phyloP scores from a whole-genome alignment of 1,140 invertebrate species.

The Arctopsyche grandis region DNA sequence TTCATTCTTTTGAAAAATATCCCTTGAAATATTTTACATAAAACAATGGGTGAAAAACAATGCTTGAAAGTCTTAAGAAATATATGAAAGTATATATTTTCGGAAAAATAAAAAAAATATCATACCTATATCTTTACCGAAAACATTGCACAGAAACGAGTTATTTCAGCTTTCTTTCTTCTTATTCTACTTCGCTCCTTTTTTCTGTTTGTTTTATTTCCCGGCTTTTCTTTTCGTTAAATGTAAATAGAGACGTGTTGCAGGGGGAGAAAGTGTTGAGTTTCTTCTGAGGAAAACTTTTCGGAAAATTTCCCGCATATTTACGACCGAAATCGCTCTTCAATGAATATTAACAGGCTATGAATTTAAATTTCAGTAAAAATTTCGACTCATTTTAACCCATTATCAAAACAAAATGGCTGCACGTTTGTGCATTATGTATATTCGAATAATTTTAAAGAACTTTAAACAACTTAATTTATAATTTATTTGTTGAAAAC shows the following conservation, averaged over 20 bases:
- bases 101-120: neutral
- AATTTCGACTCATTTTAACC: too few species aligned
- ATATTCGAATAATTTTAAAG: too few species aligned
- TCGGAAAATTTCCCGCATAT: neutral
- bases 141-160: conserved; percentile 15
- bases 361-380: too few species aligned
- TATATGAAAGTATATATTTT: too few species aligned
- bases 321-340: neutral
- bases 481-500: too few species aligned
- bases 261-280: neutral
- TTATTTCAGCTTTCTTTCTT: conserved; percentile 20
- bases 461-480: too few species aligned
- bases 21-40: neutral
- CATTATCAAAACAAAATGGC: too few species aligned
- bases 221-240: neutral
- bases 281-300: neutral
- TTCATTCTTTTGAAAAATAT: neutral
- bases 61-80: neutral
- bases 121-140: neutral
- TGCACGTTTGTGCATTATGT: too few species aligned
- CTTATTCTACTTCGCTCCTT: neutral
- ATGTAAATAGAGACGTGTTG: conserved; percentile 18
- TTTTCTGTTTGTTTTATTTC: neutral
- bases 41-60: conserved; percentile 19
- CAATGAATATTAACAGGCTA: too few species aligned